These are phyloP conservation scores for Cariama cristata DNA, from an alignment of 2,113 vertebrate genomes.

Conservation along the genomic window DNA sequence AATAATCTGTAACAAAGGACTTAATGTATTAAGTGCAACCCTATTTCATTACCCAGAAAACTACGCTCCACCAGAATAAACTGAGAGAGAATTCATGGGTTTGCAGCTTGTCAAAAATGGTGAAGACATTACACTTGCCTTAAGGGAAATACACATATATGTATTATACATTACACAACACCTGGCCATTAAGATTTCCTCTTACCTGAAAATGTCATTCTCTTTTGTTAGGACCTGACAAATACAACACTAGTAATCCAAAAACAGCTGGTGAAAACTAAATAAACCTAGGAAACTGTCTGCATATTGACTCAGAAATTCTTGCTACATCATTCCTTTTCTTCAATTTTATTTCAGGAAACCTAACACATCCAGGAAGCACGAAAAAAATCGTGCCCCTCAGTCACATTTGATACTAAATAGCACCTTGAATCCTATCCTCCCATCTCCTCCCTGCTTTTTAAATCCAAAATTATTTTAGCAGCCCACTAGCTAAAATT, in stretches of 20 bases:
- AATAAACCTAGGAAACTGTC: neutral
- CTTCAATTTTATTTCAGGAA: slow-evolving; percentile 1
- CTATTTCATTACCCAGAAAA: slow-evolving; percentile 39
- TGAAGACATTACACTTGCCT: neutral
- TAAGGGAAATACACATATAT: neutral
- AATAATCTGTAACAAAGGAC: slow-evolving; percentile 35
- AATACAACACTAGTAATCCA: neutral
- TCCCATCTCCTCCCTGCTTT: neutral
- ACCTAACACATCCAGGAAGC: neutral
- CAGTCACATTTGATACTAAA: neutral
- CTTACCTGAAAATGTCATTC: slow-evolving; percentile 14
- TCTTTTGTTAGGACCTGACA: neutral
- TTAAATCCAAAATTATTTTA: slow-evolving; percentile 17
- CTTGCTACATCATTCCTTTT: neutral
- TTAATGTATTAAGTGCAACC: neutral
- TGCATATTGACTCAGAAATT: neutral
- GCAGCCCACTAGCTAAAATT: neutral
- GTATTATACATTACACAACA: neutral
- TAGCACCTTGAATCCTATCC: neutral
- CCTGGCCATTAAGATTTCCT: neutral
- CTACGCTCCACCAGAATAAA: neutral
- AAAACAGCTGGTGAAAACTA: slow-evolving; percentile 11
- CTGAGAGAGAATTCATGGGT: neutral
- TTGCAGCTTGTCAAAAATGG: neutral
- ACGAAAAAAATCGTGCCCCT: neutral